Evolutionary conservation across 2,113 vertebrate species (phyloP), one percentile per base, ranked within the genome.

Genomic region (Epinephelus moara): DNA sequence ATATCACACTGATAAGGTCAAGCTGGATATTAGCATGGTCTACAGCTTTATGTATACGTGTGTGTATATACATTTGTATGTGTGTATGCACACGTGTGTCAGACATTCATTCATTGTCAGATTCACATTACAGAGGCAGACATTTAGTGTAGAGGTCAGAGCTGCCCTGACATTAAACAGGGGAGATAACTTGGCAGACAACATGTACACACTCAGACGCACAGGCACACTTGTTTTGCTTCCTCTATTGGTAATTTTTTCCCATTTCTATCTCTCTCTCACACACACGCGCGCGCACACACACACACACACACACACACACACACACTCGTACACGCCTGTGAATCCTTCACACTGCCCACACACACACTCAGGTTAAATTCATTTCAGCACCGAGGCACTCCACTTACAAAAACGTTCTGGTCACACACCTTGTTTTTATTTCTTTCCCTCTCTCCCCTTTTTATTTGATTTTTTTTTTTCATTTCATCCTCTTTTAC

Each of bases 1-100:
- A 85, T 73, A 74, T 63, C 69, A 77, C 55, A 45, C 69, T 85
- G 85, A 92, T 91, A 87, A 93, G 89, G 86, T 93, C 92, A 93
- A 75, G 73, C 64, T 63, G 40, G 77, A 80, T 75, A 84, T 85
- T 91, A 82, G 49, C 66, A 59, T 30, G 21, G 66, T 68, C 33
- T 66, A 13, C 21, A n/a, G 9, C 50, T 57, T 21, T 5, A 19
- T 73, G 57, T 57, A 33, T 21, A 33, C 27, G 10, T 68, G 30
- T 45, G 14, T 61, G n/a, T 53, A 13, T 52, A 23, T 69, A 12
- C 64, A 9, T 56, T 12, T 64, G 57, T 66, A 14, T 78, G 60
- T 59, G 64, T 60, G 62, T 47, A 21, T 52, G 42, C 33, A 23
- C 53, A 40, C 47, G 61, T 4, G 23, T 80, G 23, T 68, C 27